Base-by-base conservation (phyloP, 2,113 vertebrate species). In the Theristicus caerulescens region DNA sequence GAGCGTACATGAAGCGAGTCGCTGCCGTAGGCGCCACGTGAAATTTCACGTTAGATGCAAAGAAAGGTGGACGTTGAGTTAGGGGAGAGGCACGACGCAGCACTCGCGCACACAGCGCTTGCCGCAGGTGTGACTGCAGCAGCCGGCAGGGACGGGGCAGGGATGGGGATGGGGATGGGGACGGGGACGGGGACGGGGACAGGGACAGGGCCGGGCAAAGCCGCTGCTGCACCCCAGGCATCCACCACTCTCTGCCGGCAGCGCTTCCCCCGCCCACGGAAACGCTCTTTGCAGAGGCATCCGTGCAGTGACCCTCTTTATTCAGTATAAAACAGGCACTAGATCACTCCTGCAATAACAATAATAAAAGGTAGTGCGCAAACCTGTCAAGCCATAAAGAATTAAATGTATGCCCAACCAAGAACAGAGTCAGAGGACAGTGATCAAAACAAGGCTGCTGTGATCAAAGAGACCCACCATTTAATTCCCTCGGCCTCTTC, bases 271-370 rank as follows among this genome's bases (percentile, higher is more conserved):
- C 3, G 14, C 7, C 11, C 4, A 3, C 1, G 1, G 49, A 12
- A 42, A 34, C 64, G 46, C 2, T 25, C 79, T 20, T 11, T 27
- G 22, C 73, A 61, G 47, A 44, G 42, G 49, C 32, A 25, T 9
- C 47, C 18, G 11, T n/a, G 15, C 13, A 22, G 7, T 0, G 34
- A 22, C 11, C 11, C 26, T 54, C 32, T 70, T 57, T 2, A 29
- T 6, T 26, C 44, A 2, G 61, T 16, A 27, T 1, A 55, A 69
- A 17, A 25, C 32, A 29, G 15, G 18, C 31, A 13, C 32, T 10
- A 16, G 58, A 1, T 17, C 20, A 3, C 65, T 40, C 79, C 79
- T 32, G 47, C 0, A 0, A 2, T 1, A 26, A 1, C 18, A 16
- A 38, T 7, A 88, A 3, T 2, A 25, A 54, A 40, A 70, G 64